Conservation (phyloP, 2,113 vertebrate species). For the Hystrix cristata region DNA sequence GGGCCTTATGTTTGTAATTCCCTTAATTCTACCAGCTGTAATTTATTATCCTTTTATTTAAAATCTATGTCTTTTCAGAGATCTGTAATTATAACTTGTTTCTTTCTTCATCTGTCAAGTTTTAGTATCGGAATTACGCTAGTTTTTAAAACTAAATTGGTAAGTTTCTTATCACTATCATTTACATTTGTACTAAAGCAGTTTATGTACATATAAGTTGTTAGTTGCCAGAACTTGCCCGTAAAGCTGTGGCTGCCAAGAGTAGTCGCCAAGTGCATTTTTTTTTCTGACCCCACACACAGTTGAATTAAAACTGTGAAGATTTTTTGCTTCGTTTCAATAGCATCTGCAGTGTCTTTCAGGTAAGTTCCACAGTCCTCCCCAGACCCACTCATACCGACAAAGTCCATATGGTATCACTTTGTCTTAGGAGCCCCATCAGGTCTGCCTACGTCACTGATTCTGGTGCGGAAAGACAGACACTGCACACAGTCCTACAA, state of each 20-base stretch:
- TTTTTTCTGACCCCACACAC: not conserved
- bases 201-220: not conserved
- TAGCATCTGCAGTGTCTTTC: not conserved
- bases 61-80: slow-evolving; percentile 15
- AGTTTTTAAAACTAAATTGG: slow-evolving; percentile 12
- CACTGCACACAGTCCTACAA: not conserved
- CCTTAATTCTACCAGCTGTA: not conserved
- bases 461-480: not conserved
- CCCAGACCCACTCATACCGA: not conserved
- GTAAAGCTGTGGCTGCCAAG: not conserved
- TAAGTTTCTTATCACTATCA: not conserved
- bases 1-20: not conserved
- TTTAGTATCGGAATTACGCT: slow-evolving; percentile 31
- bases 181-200: not conserved
- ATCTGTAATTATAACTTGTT: not conserved
- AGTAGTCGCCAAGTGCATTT: not conserved
- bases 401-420: not conserved
- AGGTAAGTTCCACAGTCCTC: not conserved
- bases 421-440: not conserved
- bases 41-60: slow-evolving; percentile 6
- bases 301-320: not conserved
- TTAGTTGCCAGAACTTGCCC: not conserved
- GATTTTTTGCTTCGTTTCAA: slow-evolving; percentile 23
- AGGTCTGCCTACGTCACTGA: not conserved
- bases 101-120: not conserved